Evolutionary conservation across 53 echinoderm and acorn worm species (phyloP).

Genomic region (Luidia sarsii): DNA sequence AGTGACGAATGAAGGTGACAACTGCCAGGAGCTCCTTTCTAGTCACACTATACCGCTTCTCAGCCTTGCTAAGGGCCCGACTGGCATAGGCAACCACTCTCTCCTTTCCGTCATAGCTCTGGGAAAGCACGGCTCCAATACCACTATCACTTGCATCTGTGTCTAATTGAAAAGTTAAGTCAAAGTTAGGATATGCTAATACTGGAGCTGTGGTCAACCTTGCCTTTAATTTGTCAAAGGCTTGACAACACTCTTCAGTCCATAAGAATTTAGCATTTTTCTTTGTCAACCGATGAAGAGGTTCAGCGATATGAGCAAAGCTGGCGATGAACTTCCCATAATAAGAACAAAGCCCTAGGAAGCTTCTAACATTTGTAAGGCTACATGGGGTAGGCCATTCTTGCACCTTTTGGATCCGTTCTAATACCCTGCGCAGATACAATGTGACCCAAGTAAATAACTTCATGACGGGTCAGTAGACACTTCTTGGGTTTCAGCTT

Average conservation of each 20-base stretch:
- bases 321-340: constrained; percentile 50
- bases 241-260: constrained; percentile 46
- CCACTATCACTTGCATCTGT: constrained; percentile 29
- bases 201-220: constrained; percentile 20
- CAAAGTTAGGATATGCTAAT: constrained; percentile 20
- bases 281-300: constrained; percentile 51
- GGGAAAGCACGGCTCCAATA: constrained; percentile 35
- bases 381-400: constrained; percentile 50
- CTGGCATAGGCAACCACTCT: constrained; percentile 10
- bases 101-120: not conserved
- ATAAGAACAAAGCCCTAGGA: constrained; percentile 55
- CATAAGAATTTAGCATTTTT: constrained; percentile 56
- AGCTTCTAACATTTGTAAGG: constrained; percentile 51
- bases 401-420: constrained; percentile 56
- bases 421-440: constrained; percentile 56
- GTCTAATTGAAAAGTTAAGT: not conserved
- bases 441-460: constrained; percentile 59
- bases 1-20: constrained; percentile 5
- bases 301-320: constrained; percentile 54
- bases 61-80: not conserved
- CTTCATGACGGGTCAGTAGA: constrained; percentile 11
- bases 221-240: constrained; percentile 40
- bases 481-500: constrained; percentile 60
- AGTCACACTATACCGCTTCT: constrained; percentile 10
- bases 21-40: constrained; percentile 15